phyloP scores from a whole-genome alignment of 1,140 invertebrate species.

The Danaus melanippus region DNA sequence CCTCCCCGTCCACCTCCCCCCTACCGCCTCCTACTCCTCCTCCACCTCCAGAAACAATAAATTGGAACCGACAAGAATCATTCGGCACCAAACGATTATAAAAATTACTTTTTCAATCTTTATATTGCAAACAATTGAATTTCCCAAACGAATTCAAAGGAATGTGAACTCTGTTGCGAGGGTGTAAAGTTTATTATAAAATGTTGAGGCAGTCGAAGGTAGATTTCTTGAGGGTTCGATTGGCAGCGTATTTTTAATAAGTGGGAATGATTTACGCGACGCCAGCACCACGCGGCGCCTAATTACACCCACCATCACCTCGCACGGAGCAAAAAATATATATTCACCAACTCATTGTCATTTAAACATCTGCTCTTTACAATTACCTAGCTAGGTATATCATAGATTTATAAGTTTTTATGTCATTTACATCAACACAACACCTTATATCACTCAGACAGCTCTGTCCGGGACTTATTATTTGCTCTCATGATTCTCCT shows the following conservation, averaged over 20 bases:
- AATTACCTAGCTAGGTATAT: too few relatives aligned
- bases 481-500: too few relatives aligned
- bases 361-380: conserved; percentile 16
- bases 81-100: conserved; percentile 36
- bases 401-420: too few relatives aligned
- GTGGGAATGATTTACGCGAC: conserved; percentile 54
- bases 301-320: conserved; percentile 38
- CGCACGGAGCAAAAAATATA: not conserved
- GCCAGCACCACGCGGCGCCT: conserved; percentile 46
- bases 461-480: too few relatives aligned
- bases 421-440: too few relatives aligned
- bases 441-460: too few relatives aligned
- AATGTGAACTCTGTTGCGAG: conserved; percentile 14
- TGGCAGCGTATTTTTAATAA: conserved; percentile 57
- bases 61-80: conserved; percentile 37
- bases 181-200: conserved; percentile 17
- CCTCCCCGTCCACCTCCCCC: not conserved
- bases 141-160: not conserved
- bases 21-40: not conserved
- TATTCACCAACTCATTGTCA: conserved; percentile 3
- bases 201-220: conserved; percentile 11
- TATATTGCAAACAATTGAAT: conserved; percentile 30
- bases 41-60: conserved; percentile 26
- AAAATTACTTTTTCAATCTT: conserved; percentile 42
- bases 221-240: conserved; percentile 46